phyloP scores from a whole-genome alignment of 2,113 vertebrate species.

The Pseudopipra pipra region DNA sequence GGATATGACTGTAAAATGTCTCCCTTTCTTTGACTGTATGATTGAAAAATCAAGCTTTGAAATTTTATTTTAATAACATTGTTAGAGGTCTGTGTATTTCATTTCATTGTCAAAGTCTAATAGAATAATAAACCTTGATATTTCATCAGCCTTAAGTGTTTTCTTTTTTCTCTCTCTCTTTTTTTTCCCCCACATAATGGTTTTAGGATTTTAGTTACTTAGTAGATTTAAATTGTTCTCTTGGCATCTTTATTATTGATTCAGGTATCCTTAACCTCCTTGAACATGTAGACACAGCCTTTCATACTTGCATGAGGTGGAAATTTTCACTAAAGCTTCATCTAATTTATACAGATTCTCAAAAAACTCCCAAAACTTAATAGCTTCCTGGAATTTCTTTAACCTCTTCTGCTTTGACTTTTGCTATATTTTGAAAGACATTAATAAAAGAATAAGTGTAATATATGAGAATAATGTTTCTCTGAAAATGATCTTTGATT shows the following conservation, averaged over 20 bases:
- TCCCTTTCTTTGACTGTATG: constrained; percentile 38
- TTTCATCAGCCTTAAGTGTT: constrained; percentile 58
- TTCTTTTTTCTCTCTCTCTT: background rate
- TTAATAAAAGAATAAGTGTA: background rate
- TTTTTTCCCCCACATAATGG: background rate
- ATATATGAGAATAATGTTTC: background rate
- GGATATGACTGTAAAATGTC: constrained; percentile 13
- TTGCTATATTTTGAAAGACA: background rate
- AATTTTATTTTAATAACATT: constrained; percentile 61
- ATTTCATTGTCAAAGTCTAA: constrained; percentile 46
- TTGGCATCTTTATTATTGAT: constrained; percentile 18
- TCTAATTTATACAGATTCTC: background rate
- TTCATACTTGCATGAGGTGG: background rate
- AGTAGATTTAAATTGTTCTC: constrained; percentile 34
- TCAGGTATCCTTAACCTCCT: constrained; percentile 1
- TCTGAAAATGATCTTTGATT: background rate
- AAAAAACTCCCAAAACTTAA: background rate
- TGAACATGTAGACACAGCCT: background rate
- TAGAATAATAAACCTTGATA: constrained; percentile 59
- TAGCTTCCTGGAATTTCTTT: background rate
- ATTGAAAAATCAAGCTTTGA: constrained; percentile 54
- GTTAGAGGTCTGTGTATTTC: constrained; percentile 20
- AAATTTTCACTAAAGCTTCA: background rate
- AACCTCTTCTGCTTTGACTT: background rate
- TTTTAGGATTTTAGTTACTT: constrained; percentile 48